Evolutionary conservation across 2,113 vertebrate species (phyloP).

Genomic region (Fregata magnificens): DNA sequence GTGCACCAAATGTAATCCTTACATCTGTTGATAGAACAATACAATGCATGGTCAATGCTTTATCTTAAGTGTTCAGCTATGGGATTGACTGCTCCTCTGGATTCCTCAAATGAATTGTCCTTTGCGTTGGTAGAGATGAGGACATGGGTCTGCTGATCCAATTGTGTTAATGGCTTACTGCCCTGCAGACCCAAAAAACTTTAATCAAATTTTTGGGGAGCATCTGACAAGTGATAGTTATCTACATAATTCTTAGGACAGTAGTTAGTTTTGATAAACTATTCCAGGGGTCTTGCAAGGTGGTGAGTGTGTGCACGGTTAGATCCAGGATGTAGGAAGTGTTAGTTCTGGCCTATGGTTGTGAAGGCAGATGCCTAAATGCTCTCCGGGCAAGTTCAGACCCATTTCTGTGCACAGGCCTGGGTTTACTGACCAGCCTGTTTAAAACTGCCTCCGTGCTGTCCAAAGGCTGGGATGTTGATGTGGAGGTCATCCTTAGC

Average conservation of each 20-base stretch:
- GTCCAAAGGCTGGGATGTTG: fast-evolving
- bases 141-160: fast-evolving
- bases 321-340: fast-evolving
- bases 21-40: background rate
- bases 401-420: background rate
- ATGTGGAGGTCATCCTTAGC: fast-evolving
- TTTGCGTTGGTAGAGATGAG: background rate
- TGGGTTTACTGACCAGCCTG: background rate
- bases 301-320: fast-evolving
- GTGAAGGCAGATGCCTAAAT: fast-evolving
- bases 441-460: fast-evolving
- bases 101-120: background rate
- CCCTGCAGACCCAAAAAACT: background rate
- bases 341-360: fast-evolving
- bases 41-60: background rate
- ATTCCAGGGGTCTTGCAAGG: background rate
- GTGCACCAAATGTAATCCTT: background rate
- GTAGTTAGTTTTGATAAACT: background rate
- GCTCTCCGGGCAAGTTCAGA: background rate
- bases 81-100: background rate
- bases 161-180: fast-evolving
- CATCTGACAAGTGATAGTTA: background rate
- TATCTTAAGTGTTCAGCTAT: background rate
- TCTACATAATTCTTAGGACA: fast-evolving
- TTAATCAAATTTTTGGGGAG: fast-evolving